Base-by-base conservation (phyloP, 1,140 invertebrate genomes). In the Kradibia gibbosae region DNA sequence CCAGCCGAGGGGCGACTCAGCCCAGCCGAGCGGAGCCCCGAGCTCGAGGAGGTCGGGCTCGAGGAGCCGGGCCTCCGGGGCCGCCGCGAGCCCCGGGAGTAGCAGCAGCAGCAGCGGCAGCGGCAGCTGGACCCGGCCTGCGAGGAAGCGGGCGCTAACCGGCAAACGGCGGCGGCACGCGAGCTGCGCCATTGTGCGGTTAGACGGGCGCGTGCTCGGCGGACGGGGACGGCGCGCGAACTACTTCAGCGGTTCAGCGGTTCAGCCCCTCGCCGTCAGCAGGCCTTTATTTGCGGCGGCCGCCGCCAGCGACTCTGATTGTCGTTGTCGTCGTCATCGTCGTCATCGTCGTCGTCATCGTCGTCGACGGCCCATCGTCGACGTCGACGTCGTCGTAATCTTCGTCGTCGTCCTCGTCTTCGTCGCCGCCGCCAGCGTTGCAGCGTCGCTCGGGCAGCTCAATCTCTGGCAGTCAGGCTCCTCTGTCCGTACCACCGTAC, bases 191-290 rank as follows among this genome's bases (percentile, higher is more conserved):
- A 81, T 81, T 65, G 75, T 81, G 67, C 25, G 55, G 39, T 99
- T 99, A 86, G 98, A 60, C 50, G 70, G 60, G 22, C 65, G 67
- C 77, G 77, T 45, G 65, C n/a, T 53, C 1, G 25, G 67, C 57
- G 22, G 50, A 71, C 65, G 67, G 77, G 62, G 77, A 79, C 34
- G 48, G 22, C 77, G 77, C 77, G 77, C 53, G 39, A 45, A 78
- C 76, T 78, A 67, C 62, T 78, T 67, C 62, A n/a, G n/a, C n/a
- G n/a, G n/a, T n/a, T n/a, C n/a, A n/a, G n/a, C n/a, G n/a, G n/a
- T n/a, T n/a, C n/a, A 62, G 39, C 76, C 76, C 62, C 28, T 60
- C 76, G 76, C 45, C 62, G 15, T 62, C 45, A 53, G 45, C 45
- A 10, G 31, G 28, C 25, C 45, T 78, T 78, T 78, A 78, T 78